phyloP scores from a whole-genome alignment of 2,797 vertebrate species.

The Anabas testudineus region DNA sequence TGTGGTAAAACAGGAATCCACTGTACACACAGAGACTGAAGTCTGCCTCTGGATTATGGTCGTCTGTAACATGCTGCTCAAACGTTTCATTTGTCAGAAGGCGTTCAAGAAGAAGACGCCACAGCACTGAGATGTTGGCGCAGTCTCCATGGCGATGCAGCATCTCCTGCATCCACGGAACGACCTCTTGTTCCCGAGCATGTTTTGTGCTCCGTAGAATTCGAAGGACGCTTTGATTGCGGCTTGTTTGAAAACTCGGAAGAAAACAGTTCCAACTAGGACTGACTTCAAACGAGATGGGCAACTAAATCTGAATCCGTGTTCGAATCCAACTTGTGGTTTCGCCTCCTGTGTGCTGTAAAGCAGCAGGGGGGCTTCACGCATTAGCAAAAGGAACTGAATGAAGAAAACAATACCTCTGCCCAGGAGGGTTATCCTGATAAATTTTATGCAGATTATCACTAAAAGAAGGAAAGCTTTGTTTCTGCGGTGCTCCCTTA shows the following conservation, averaged over 20 bases:
- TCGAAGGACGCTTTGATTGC: conserved; percentile 52
- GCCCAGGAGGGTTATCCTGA: conserved; percentile 46
- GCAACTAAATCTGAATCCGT: conserved; percentile 8
- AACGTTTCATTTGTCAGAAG: conserved; percentile 1
- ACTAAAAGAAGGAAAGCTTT: conserved; percentile 36
- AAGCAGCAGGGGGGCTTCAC: conserved; percentile 19
- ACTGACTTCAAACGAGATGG: conserved; percentile 57
- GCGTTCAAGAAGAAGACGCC: conserved; percentile 2
- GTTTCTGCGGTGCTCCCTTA: conserved; percentile 12
- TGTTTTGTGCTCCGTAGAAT: conserved; percentile 32
- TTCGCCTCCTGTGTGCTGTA: conserved; percentile 31
- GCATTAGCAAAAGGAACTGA: conserved; percentile 29
- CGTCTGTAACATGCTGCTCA: conserved; percentile 7
- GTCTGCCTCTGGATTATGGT: conserved; percentile 29
- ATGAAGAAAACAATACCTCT: conserved; percentile 47
- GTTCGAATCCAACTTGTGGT: conserved; percentile 61
- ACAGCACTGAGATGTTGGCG: conserved; percentile 20
- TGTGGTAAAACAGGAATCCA: not conserved
- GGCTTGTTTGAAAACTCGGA: conserved; percentile 35
- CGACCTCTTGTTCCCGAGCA: conserved; percentile 37
- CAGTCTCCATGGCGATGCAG: conserved; percentile 64
- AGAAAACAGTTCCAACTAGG: conserved; percentile 38
- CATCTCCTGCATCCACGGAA: conserved; percentile 45
- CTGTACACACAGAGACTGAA: conserved; percentile 21
- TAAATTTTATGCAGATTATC: conserved; percentile 60